Evolutionary conservation across 2,888 invertebrate genomes (phyloP), one percentile per base, ranked within the genome.

Genomic region (Lathronympha strigana): DNA sequence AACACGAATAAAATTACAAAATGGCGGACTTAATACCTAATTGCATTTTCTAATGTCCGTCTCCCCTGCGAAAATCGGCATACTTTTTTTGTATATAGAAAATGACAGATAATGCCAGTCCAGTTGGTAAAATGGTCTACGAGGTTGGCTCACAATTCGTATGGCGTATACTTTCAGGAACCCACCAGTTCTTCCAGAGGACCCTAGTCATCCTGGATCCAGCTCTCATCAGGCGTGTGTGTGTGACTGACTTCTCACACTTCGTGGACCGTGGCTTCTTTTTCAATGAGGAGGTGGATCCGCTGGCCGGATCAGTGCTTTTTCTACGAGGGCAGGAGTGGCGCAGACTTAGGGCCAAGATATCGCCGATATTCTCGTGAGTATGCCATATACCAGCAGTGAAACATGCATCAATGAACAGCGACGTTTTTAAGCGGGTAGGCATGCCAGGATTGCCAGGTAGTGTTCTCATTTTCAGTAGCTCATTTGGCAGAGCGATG

Each of bases 331-430:
- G 92, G 0, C 86, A 83, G 53, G 87, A 88, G 71, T 92, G 92
- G 92, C 87, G 81, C 73, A 77, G 76, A 57, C 76, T 92, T 0
- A 69, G 92, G 38, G 85, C 91, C 0, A 92, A 92, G 68, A 90
- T 92, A 71, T 90, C 92, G 0, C 92, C 92, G 0, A 88, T 91
- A 71, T 92, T 92, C 70, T 91, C 92, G 90, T 92, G 71, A 86
- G 91, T 84, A 31, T 1, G 36, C 49, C 31, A 2, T 17, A 17
- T 40, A 8, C 40, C 13, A 17, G 9, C 2, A 15, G 17, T 3
- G 15, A 4, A 36, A 40, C 0, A 6, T 2, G 5, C 0, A 15
- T 5, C 6, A 0, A 15, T 3, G 28, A 28, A 9, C 9, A 28
- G 9, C 28, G 1, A 28, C 28, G 28, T 9, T 31, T 11, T 31